These are phyloP conservation scores for Otolemur garnettii DNA, from an alignment of 2,113 vertebrate genomes.

Conservation along the genomic window DNA sequence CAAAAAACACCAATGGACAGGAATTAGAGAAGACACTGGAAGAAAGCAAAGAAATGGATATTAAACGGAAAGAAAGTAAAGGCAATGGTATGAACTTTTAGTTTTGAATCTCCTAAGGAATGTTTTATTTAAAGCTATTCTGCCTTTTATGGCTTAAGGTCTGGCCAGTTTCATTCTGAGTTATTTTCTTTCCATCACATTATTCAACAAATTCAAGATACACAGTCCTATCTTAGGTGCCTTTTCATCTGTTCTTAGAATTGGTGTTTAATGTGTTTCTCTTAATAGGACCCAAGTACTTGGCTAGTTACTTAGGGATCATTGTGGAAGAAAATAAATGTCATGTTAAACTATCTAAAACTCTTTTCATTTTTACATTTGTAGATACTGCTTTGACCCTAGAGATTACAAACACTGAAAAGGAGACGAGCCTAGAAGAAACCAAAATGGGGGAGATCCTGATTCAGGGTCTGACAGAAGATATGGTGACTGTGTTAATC, in stretches of 20 bases:
- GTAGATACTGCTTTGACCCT: conserved; percentile 83
- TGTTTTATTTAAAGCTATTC: background rate
- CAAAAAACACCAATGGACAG: conserved; percentile 90
- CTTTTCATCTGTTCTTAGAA: conserved; percentile 28
- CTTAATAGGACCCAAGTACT: background rate
- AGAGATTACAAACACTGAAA: conserved; percentile 76
- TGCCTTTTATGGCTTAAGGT: conserved; percentile 17
- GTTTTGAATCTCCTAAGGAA: conserved; percentile 50
- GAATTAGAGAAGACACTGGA: conserved; percentile 92
- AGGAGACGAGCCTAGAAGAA: conserved; percentile 80
- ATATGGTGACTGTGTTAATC: conserved; percentile 95
- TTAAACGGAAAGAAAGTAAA: conserved; percentile 87
- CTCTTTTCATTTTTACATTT: background rate
- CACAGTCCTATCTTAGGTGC: background rate
- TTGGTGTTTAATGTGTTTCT: conserved; percentile 44
- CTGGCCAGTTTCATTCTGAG: background rate
- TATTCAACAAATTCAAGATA: conserved; percentile 25
- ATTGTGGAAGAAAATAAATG: conserved; percentile 33
- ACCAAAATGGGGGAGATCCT: conserved; percentile 87
- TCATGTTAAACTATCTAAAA: conserved; percentile 44
- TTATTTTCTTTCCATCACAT: background rate
- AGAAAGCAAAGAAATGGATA: conserved; percentile 87
- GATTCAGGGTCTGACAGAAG: conserved; percentile 94
- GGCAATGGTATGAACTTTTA: conserved; percentile 79
- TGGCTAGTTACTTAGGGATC: background rate